These are phyloP conservation scores for Silurus glanis DNA, from an alignment of 2,113 vertebrate genomes.

Conservation along the genomic window DNA sequence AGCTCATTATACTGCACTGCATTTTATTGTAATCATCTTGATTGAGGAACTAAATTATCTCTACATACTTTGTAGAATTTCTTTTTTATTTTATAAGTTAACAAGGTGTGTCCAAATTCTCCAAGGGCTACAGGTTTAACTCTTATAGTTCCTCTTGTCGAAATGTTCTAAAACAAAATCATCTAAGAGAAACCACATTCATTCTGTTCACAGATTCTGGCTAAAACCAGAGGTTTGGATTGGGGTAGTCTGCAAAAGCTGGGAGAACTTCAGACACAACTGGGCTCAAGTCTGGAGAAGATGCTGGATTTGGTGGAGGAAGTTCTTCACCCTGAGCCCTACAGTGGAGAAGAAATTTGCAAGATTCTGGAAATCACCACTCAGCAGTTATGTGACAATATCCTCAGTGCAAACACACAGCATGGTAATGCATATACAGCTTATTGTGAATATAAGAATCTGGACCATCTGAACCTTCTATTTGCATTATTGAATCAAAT, in stretches of 20 bases:
- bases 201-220: constrained; percentile 68
- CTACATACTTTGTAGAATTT: not conserved
- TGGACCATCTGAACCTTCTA: not conserved
- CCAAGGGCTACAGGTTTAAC: not conserved
- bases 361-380: constrained; percentile 77
- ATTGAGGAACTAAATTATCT: not conserved
- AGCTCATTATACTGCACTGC: not conserved
- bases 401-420: constrained; percentile 84
- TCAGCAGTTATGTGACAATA: constrained; percentile 76
- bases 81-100: not conserved
- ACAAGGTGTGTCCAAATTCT: not conserved
- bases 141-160: not conserved
- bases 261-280: constrained; percentile 79
- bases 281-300: constrained; percentile 81
- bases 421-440: constrained; percentile 75
- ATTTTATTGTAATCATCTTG: not conserved
- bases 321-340: constrained; percentile 85
- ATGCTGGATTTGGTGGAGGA: constrained; percentile 85
- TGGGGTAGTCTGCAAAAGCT: constrained; percentile 74
- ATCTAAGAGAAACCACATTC: not conserved
- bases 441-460: not conserved
- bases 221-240: constrained; percentile 62
- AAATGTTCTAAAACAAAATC: not conserved
- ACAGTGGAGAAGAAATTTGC: constrained; percentile 87
- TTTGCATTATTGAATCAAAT: not conserved